Base-by-base conservation (phyloP, 2,797 vertebrate species). In the Spinus pinus region DNA sequence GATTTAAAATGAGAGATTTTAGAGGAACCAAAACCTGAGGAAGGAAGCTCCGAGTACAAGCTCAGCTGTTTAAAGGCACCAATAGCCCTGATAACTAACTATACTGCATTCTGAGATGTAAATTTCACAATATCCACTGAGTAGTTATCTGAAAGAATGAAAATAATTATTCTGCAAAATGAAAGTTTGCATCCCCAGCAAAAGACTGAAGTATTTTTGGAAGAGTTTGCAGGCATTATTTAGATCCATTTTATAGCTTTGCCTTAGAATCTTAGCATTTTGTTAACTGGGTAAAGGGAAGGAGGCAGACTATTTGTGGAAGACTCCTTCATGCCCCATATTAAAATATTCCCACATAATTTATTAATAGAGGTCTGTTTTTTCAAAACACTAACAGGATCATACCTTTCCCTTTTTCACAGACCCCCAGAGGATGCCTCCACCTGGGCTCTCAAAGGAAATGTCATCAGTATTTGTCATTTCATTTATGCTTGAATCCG, bases 1-100 rank as follows among this genome's bases (percentile, higher is more conserved):
- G 35, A 67, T 89, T 89, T 73, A 53, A 94, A 91, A 82, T 31
- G 24, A 89, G 14, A 74, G 19, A 72, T 6, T 79, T 28, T 49
- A 83, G 53, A 65, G 17, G 19, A 87, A 77, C 17, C 5, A 49
- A 81, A 79, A 79, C 4, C 20, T 66, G 60, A 69, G 18, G 46
- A 42, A 64, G 8, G 9, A 83, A 85, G 6, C 23, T 66, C 31
- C 28, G 87, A 79, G 58, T 18, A 67, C 54, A 85, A 65, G 19
- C 14, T 65, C 51, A 56, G 25, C 35, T 85, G 11, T 39, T 42
- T 79, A 57, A 35, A 50, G 15, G 7, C 37, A 60, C 14, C 20
- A 65, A 24, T 3, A 77, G 7, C 11, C 13, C 30, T 31, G 10
- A 23, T 24, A 56, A 54, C 4, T 46, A 71, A 49, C 15, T 30